These are phyloP conservation scores for Choloepus didactylus DNA, from an alignment of 2,797 vertebrate species.

Conservation along the genomic window DNA sequence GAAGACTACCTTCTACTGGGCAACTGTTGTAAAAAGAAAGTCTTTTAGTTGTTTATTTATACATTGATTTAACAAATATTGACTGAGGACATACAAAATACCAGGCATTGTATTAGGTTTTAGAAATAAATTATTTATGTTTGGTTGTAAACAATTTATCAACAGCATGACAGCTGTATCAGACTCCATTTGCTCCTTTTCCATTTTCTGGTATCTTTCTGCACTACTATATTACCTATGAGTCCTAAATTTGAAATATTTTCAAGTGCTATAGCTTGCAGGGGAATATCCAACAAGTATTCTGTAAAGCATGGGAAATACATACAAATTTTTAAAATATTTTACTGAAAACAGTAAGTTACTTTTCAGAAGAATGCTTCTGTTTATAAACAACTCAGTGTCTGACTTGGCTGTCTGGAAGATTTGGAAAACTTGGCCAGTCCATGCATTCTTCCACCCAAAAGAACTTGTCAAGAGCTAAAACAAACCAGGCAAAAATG, in stretches of 20 bases:
- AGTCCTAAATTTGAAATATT: slow-evolving; percentile 54
- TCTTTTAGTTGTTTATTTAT: slow-evolving; percentile 30
- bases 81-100: slow-evolving; percentile 6
- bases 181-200: slow-evolving; percentile 9
- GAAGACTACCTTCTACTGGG: background rate
- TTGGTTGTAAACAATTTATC: background rate
- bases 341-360: slow-evolving; percentile 57
- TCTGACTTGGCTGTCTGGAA: slow-evolving; percentile 58
- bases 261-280: slow-evolving; percentile 51
- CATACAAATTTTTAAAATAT: slow-evolving; percentile 16
- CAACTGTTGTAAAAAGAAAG: background rate
- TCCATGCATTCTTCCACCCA: slow-evolving; percentile 70
- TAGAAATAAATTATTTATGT: slow-evolving; percentile 38
- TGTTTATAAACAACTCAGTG: slow-evolving; percentile 66
- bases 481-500: slow-evolving; percentile 59
- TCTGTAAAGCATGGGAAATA: slow-evolving; percentile 6
- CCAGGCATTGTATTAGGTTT: background rate
- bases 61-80: slow-evolving; percentile 44
- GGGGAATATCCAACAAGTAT: background rate
- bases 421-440: slow-evolving; percentile 70
- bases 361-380: slow-evolving; percentile 70
- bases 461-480: slow-evolving; percentile 60
- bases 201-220: slow-evolving; percentile 45
- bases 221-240: background rate
- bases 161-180: background rate